These are phyloP conservation scores for Acholoe squamosa DNA, from an alignment of 2,888 invertebrate genomes.

Conservation along the genomic window DNA sequence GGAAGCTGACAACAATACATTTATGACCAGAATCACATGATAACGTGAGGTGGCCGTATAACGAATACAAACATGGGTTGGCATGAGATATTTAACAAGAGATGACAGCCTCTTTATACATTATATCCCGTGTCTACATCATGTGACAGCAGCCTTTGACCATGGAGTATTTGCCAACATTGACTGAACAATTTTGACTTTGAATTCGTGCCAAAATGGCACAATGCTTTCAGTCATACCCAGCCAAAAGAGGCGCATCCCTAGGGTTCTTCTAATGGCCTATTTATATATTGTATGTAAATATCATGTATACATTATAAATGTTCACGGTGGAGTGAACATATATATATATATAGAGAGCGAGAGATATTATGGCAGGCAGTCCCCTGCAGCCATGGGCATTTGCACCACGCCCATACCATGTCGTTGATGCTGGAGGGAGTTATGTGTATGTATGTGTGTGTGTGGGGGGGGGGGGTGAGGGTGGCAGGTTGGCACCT, in stretches of 20 bases:
- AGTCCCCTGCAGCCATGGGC: constrained; percentile 35
- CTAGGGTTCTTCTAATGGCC: background rate
- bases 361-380: background rate
- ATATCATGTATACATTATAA: constrained; percentile 48
- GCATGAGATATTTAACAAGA: background rate
- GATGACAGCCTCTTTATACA: background rate
- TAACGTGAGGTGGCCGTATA: no score
- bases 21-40: no score
- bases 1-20: no score
- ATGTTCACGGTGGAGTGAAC: background rate
- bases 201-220: constrained; percentile 35
- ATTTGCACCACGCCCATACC: background rate
- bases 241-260: background rate
- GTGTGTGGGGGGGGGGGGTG: background rate
- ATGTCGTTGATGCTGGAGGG: background rate
- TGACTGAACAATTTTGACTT: constrained; percentile 47
- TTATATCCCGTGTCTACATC: background rate
- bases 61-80: background rate
- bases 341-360: no score
- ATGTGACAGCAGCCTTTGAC: constrained; percentile 28
- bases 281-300: constrained; percentile 46
- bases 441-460: no score
- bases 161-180: constrained; percentile 22
- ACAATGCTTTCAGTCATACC: constrained; percentile 38
- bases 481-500: constrained; percentile 44